A percentile compares a stretch with the other conserved stretches of the same genome.
phyloP scores from a whole-genome alignment of 2,888 invertebrate species.

The Volucella bombylans region DNA sequence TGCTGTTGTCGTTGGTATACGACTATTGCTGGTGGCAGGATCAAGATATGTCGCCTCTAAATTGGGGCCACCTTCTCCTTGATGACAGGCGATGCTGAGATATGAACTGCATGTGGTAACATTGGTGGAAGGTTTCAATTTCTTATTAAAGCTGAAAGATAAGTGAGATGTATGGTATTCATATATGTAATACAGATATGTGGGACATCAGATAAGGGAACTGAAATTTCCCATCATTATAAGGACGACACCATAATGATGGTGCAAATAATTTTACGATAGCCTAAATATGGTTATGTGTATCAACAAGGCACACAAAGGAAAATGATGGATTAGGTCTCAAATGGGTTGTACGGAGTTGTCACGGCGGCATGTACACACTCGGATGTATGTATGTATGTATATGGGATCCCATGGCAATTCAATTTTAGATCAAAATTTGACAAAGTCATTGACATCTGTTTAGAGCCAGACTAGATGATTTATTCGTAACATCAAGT shows the following conservation, averaged over 20 bases:
- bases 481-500: too few species aligned
- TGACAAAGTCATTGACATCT: too few species aligned
- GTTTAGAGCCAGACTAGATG: too few species aligned
- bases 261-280: conserved; percentile 50
- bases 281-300: too few species aligned
- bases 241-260: conserved; percentile 65
- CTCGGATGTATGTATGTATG: too few species aligned
- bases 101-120: conserved; percentile 19
- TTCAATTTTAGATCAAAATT: too few species aligned
- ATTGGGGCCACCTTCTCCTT: conserved; percentile 53
- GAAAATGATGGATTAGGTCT: too few species aligned
- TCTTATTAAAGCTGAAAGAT: conserved; percentile 55
- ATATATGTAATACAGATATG: conserved; percentile 35
- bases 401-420: too few species aligned
- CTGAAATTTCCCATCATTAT: conserved; percentile 61
- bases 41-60: conserved; percentile 62
- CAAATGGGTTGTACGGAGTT: too few species aligned
- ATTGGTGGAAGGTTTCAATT: conserved; percentile 46
- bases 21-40: conserved; percentile 50
- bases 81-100: conserved; percentile 48
- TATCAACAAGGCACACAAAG: too few species aligned
- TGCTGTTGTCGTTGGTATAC: too few species aligned
- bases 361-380: too few species aligned
- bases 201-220: conserved; percentile 68
- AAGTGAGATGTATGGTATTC: conserved; percentile 12